Conservation (phyloP, 2,888 invertebrate species). For the Agriotes lineatus region DNA sequence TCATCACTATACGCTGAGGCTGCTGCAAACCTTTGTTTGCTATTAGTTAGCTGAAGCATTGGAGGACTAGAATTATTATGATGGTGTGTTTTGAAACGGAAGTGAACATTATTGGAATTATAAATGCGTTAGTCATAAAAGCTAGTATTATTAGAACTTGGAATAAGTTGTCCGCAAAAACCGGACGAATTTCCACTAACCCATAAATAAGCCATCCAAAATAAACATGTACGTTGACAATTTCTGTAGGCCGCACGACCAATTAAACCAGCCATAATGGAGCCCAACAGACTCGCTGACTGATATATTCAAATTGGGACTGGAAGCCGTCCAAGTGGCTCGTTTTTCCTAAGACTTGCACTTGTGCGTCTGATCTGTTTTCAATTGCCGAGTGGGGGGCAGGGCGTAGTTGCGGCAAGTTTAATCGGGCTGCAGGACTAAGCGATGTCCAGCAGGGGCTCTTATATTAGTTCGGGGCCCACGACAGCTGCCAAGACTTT, state of each 20-base stretch:
- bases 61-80: no score
- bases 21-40: no score
- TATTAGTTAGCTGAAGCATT: no score
- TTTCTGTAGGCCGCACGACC: conserved; percentile 17
- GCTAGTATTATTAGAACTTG: no score
- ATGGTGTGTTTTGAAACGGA: no score
- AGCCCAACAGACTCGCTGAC: conserved; percentile 33
- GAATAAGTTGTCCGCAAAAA: no score
- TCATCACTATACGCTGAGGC: no score
- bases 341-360: conserved; percentile 18
- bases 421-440: conserved; percentile 21
- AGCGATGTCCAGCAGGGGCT: conserved; percentile 15
- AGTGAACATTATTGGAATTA: no score
- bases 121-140: no score
- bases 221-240: conserved; percentile 37
- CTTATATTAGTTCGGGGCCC: conserved; percentile 39
- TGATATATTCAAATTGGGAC: conserved; percentile 39
- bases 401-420: no score
- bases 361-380: not conserved
- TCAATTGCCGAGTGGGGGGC: conserved; percentile 5
- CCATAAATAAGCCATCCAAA: conserved; percentile 28
- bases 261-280: conserved; percentile 35
- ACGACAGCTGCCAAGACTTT: conserved; percentile 38
- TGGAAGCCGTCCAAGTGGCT: conserved; percentile 34
- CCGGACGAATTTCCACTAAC: conserved; percentile 18